phyloP scores from a whole-genome alignment of 2,113 vertebrate genomes.

The Ploceus nigricollis region DNA sequence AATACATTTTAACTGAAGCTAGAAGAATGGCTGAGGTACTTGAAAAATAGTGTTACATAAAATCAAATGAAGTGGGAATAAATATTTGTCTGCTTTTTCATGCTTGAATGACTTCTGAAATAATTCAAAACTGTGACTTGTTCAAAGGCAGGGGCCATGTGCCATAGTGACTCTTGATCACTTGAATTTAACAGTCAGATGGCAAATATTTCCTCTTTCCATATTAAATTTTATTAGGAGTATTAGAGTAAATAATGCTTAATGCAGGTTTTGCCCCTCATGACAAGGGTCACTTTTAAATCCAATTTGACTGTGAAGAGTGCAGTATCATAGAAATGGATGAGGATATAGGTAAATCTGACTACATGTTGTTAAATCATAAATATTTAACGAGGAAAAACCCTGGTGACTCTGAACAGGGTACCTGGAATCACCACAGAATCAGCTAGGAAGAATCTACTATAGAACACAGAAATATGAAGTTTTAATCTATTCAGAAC shows the following conservation, averaged over 20 bases:
- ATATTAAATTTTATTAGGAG: background rate
- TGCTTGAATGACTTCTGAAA: background rate
- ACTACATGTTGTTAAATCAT: background rate
- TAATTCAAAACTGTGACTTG: background rate
- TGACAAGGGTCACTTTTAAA: background rate
- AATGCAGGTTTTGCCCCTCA: background rate
- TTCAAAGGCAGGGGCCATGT: background rate
- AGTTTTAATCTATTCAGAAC: background rate
- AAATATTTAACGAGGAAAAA: background rate
- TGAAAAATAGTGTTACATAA: background rate
- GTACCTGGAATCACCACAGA: background rate
- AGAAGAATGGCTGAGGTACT: background rate
- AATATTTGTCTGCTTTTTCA: background rate
- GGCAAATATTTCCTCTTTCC: background rate
- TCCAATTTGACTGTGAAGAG: background rate
- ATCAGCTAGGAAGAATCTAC: background rate
- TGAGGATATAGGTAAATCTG: background rate
- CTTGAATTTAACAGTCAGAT: background rate
- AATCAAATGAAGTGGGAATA: background rate
- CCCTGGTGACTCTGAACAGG: background rate
- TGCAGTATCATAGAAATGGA: background rate
- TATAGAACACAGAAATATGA: fast-evolving
- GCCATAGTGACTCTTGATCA: background rate
- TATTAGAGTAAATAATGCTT: background rate
- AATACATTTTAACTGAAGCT: background rate